phyloP scores from a whole-genome alignment of 2,113 vertebrate genomes.

The Cheilinus undulatus region DNA sequence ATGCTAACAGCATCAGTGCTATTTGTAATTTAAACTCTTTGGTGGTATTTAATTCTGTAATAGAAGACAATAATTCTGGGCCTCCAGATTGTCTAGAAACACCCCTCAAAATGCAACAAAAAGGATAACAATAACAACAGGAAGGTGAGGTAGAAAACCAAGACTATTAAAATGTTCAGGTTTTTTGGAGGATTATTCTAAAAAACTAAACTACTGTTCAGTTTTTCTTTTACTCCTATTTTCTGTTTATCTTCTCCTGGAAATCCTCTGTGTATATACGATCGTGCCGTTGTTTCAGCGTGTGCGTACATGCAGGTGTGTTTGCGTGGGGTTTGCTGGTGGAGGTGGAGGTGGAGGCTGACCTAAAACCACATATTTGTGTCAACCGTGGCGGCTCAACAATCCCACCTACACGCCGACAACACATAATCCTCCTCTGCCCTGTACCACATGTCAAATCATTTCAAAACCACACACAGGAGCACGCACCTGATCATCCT shows the following conservation, averaged over 20 bases:
- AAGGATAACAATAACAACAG: no score
- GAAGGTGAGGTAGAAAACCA: no score
- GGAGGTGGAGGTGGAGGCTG: constrained; percentile 22
- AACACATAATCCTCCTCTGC: constrained; percentile 55
- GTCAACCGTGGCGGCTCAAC: neutral
- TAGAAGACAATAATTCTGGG: no score
- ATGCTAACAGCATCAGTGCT: no score
- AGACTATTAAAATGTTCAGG: no score
- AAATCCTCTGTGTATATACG: neutral
- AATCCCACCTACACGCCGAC: constrained; percentile 26
- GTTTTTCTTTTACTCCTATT: neutral
- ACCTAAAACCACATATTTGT: constrained; percentile 45
- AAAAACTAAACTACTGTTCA: neutral
- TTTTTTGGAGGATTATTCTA: neutral
- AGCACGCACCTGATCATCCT: constrained; percentile 6
- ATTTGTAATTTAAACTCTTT: no score
- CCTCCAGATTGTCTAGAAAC: no score
- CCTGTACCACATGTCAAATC: constrained; percentile 35
- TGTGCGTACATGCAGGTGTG: neutral
- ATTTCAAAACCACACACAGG: constrained; percentile 33
- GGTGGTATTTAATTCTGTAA: no score
- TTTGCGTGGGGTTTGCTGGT: neutral
- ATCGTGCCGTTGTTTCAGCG: neutral
- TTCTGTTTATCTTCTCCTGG: neutral
- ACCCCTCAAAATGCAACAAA: no score